Base-by-base conservation (phyloP, 2,797 vertebrate genomes). In the Gouania willdenowi region DNA sequence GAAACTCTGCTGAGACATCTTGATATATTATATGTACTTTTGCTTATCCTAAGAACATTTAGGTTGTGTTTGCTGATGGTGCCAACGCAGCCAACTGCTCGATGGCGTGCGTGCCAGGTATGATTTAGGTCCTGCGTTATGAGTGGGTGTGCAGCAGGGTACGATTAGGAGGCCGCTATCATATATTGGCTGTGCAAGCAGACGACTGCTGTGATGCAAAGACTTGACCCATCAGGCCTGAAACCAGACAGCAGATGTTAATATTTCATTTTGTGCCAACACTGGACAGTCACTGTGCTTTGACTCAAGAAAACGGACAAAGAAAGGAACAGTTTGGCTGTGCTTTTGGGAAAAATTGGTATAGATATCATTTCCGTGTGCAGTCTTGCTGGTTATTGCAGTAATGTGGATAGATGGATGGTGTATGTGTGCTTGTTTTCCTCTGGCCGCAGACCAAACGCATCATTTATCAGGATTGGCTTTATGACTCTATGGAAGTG, bases 11-110 rank as follows among this genome's bases (percentile, higher is more conserved):
- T n/a, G n/a, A n/a, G n/a, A n/a, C n/a, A n/a, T n/a, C 39, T 52
- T 46, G 48, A 60, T 40, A 53, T 26, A 49, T 20, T 6, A 7
- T 37, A 44, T 26, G 29, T 56, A 8, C 32, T 34, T 48, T 49
- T 26, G 50, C 45, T 64, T 55, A 41, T 27, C 24, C 45, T 45
- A 44, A 61, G 32, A 55, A 54, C 59, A 53, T 72, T 62, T n/a
- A 55, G 55, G 47, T 66, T 60, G 40, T 59, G 42, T 67, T 56
- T 72, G 62, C 42, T 54, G 56, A 59, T 59, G 2, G 52, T 47
- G 41, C 8, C 14, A 8, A 27, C 13, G 41, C 19, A 26, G 61
- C 34, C 41, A 33, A 42, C 34, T 46, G 48, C 47, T 57, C 49
- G 28, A 33, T 53, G 10, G 52, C 43, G 55, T 51, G 42, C 56